Base-by-base conservation (phyloP, 2,113 vertebrate genomes). In the Jaculus jaculus region DNA sequence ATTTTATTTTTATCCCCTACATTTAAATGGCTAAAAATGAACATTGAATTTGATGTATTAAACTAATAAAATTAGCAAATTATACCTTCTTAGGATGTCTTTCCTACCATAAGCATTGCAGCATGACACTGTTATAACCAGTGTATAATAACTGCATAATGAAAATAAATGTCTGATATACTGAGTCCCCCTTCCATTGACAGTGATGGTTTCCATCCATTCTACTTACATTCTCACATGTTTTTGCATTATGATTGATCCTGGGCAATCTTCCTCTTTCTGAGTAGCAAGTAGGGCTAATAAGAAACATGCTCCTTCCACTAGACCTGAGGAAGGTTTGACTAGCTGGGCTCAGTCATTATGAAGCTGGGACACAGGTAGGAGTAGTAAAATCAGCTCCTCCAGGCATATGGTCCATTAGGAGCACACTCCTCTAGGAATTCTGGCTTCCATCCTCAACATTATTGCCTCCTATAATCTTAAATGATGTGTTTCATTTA, bases 381-480 rank as follows among this genome's bases (percentile, higher is more conserved):
- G 24, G 58, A 26, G 47, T 32, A 32, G 54, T 34, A 30, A 87
- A 89, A 69, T 71, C 69, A 78, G 3, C 20, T 54, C 68, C 54
- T 77, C 20, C 23, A 74, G 30, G 72, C 28, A 1, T 26, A 1
- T n/a, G 47, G 32, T 18, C 32, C 66, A 9, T n/a, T n/a, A n/a
- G 39, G 80, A 84, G 23, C 51, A 60, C 5, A 30, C 11, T 30
- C 30, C 34, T 1, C n/a, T 4, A 78, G 51, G 32, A n/a, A 51
- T 28, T 78, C 61, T 66, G 30, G 60, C 30, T 63, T 82, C 75
- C 47, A 28, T 73, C 77, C 24, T 65, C 24, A 10, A 86, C 28
- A 77, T 87, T 66, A 68, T 92, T 90, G 87, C 65, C 18, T 54
- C 65, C 26, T 91, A 24, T 94, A 69, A 79, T 47, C n/a, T 68